Conservation (phyloP, 2,888 invertebrate species). For the Acanthosepion pharaonis region DNA sequence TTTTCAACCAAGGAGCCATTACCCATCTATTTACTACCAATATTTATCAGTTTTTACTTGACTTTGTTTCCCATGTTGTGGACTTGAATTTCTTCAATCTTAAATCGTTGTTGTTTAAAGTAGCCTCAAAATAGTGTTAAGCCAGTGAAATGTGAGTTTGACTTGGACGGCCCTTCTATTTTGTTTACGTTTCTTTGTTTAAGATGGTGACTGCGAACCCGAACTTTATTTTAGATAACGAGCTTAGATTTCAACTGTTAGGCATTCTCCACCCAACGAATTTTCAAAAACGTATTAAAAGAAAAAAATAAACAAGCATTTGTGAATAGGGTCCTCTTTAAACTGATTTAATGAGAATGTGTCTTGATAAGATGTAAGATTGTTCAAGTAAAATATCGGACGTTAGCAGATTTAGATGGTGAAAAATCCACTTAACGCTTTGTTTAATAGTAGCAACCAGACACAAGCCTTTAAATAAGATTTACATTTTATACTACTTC, state of each 20-base stretch:
- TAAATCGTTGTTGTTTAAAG: neutral
- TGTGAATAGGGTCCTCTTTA: neutral
- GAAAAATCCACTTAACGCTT: neutral
- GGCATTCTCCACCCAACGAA: neutral
- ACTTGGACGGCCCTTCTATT: neutral
- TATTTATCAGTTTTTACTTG: neutral
- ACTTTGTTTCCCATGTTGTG: neutral
- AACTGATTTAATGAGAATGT: neutral
- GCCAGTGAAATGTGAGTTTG: neutral
- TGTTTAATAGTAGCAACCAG: neutral
- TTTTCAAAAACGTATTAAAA: neutral
- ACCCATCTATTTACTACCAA: neutral
- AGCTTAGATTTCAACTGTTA: neutral
- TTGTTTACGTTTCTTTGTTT: neutral
- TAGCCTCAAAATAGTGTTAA: neutral
- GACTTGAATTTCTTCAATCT: neutral
- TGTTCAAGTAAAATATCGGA: neutral
- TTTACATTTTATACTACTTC: neutral
- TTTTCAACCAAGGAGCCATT: neutral
- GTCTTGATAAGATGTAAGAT: neutral
- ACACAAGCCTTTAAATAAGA: slow-evolving; percentile 18
- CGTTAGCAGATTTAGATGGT: neutral
- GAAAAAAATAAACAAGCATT: neutral
- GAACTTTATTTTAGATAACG: neutral
- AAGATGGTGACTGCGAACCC: neutral